A percentile compares a stretch with the other conserved stretches of the same genome.
phyloP scores from a whole-genome alignment of 1,140 invertebrate genomes.

The Drosophila pandora region DNA sequence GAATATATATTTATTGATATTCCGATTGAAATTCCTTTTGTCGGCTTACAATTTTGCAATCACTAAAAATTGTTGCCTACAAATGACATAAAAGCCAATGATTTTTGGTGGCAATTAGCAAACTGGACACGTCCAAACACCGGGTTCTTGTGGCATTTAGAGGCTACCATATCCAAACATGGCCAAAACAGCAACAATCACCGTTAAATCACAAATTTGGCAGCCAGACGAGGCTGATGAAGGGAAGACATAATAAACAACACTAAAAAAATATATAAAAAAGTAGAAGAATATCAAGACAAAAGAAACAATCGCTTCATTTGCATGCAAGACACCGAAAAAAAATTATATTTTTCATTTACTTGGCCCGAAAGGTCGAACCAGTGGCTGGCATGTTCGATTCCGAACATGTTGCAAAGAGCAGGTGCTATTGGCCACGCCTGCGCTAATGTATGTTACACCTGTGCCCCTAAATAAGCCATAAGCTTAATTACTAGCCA shows the following conservation, averaged over 20 bases:
- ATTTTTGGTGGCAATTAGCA: slow-evolving; percentile 37
- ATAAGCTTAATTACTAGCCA: slow-evolving; percentile 24
- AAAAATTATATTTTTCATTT: neutral
- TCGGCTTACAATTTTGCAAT: slow-evolving; percentile 34
- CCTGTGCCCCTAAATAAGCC: slow-evolving; percentile 6
- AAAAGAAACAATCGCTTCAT: slow-evolving; percentile 31
- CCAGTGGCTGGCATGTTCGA: slow-evolving; percentile 4
- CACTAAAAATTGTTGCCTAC: slow-evolving; percentile 38
- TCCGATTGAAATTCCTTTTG: neutral
- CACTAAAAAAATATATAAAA: slow-evolving; percentile 5
- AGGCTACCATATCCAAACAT: slow-evolving; percentile 42
- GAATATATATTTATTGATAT: neutral
- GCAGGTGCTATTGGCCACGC: slow-evolving; percentile 10
- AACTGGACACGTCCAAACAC: slow-evolving; percentile 49
- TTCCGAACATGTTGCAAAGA: slow-evolving; percentile 38
- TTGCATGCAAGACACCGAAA: slow-evolving; percentile 33
- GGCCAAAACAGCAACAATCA: slow-evolving; percentile 33
- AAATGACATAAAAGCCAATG: slow-evolving; percentile 29
- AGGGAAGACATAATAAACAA: slow-evolving; percentile 14
- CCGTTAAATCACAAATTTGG: slow-evolving; percentile 57
- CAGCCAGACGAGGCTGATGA: slow-evolving; percentile 24
- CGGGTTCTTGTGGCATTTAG: slow-evolving; percentile 54
- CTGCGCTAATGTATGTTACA: slow-evolving; percentile 12
- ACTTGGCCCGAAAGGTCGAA: slow-evolving; percentile 19
- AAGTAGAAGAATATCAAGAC: slow-evolving; percentile 23